Conservation (phyloP, 2,797 vertebrate genomes). For the Cichlasoma orientale region DNA sequence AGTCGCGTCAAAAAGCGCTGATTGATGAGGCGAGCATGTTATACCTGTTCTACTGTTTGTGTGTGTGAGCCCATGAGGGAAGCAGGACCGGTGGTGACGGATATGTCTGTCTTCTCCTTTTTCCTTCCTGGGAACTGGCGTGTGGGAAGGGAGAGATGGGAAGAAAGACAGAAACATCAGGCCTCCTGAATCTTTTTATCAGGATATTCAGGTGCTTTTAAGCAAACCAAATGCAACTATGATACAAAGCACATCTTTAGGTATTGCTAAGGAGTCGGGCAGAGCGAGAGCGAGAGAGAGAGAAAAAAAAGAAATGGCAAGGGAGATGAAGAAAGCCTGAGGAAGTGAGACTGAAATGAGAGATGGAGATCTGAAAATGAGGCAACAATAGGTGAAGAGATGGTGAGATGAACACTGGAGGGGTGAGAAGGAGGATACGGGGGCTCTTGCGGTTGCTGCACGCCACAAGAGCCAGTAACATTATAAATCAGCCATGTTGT, state of each 20-base stretch:
- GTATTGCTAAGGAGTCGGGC: neutral
- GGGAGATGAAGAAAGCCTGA: conserved; percentile 24
- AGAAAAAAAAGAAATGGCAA: neutral
- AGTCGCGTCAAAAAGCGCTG: conserved; percentile 19
- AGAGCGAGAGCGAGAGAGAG: neutral
- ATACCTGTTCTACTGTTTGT: conserved; percentile 34
- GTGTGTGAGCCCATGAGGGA: conserved; percentile 28
- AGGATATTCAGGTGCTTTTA: neutral
- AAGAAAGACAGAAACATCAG: neutral
- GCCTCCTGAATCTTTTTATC: conserved; percentile 3
- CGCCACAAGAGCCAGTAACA: conserved; percentile 38
- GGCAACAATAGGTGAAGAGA: conserved; percentile 33
- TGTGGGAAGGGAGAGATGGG: conserved; percentile 6
- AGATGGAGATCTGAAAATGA: conserved; percentile 37
- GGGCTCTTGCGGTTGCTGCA: conserved; percentile 51
- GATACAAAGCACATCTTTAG: neutral
- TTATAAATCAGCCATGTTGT: conserved; percentile 42
- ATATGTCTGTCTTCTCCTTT: conserved; percentile 23
- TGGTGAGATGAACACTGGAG: conserved; percentile 16
- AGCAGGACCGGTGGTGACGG: conserved; percentile 4
- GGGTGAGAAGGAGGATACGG: conserved; percentile 25
- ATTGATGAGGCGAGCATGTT: conserved; percentile 26
- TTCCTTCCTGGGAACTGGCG: conserved; percentile 15
- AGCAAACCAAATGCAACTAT: neutral
- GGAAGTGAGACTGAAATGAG: conserved; percentile 40